A percentile compares a stretch with the other conserved stretches of the same genome.
phyloP scores from a whole-genome alignment of 2,113 vertebrate genomes.

The Piprites chloris region DNA sequence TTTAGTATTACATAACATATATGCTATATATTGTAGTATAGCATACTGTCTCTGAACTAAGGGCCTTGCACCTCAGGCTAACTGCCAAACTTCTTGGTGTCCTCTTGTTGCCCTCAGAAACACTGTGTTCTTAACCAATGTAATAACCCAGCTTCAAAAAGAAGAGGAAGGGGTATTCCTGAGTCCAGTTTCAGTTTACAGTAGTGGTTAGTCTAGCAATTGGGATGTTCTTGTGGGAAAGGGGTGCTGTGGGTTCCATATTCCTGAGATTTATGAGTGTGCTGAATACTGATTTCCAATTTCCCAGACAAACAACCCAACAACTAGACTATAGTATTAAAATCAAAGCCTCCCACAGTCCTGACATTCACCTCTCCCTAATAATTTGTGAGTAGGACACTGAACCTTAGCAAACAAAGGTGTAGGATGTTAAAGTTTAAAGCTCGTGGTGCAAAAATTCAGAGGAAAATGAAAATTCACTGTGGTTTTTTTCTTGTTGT shows the following conservation, averaged over 20 bases:
- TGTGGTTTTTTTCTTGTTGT: rapidly evolving
- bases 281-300: background rate
- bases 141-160: background rate
- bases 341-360: background rate
- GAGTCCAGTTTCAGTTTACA: background rate
- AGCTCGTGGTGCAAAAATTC: background rate
- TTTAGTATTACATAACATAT: background rate
- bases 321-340: background rate
- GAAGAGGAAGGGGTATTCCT: background rate
- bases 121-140: background rate
- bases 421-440: background rate
- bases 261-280: background rate
- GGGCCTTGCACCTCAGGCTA: background rate
- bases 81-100: background rate
- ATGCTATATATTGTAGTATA: background rate
- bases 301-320: background rate
- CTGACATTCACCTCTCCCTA: background rate
- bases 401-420: background rate
- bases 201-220: background rate
- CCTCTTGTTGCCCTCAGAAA: background rate
- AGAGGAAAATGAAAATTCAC: background rate
- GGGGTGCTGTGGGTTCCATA: background rate
- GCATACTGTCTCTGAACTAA: background rate
- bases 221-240: background rate
- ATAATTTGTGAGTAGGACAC: background rate